Base-by-base conservation (phyloP, 2,113 vertebrate species). In the Hystrix cristata region DNA sequence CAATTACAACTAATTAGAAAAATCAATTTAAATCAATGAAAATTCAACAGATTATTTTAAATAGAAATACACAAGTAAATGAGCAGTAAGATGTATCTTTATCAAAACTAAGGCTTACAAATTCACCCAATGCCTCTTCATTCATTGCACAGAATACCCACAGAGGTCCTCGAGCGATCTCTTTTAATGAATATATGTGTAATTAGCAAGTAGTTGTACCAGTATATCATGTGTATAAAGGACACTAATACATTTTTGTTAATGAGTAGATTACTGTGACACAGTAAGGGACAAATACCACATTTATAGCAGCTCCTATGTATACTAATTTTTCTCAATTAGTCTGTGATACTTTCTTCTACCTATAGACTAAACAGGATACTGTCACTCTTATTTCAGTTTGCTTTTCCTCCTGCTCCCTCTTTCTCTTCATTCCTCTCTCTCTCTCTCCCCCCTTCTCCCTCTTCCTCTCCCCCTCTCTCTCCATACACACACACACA, bases 1-100 rank as follows among this genome's bases (percentile, higher is more conserved):
- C 43, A 92, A 84, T 90, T 93, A 87, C 59, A 5, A 85, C 21
- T 88, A 80, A 89, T 38, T 96, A 62, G 12, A 88, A 97, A 71
- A 88, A 14, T 67, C 51, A 84, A 31, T 82, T 46, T 93, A 90
- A 95, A 95, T 90, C 62, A 90, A 79, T 81, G 5, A 38, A 95
- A 91, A 88, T 65, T 85, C 71, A 85, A 60, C 38, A 91, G 38
- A n/a, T 81, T 19, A n/a, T 57, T 38, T 94, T 71, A 69, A 79
- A 85, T 93, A 93, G 60, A 62, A 83, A 93, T 60, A 16, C 64
- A 53, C 90, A 69, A 90, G 60, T 81, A 81, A 81, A 38, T 38
- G 11, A 69, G 4, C 10, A 38, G 16, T 46, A 55, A 83, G 53
- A 76, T 55, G 5, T 53, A 64, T 51, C 46, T 64, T 95, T 95